phyloP scores from a whole-genome alignment of 2,113 vertebrate genomes.

The Poeciliopsis prolifica region DNA sequence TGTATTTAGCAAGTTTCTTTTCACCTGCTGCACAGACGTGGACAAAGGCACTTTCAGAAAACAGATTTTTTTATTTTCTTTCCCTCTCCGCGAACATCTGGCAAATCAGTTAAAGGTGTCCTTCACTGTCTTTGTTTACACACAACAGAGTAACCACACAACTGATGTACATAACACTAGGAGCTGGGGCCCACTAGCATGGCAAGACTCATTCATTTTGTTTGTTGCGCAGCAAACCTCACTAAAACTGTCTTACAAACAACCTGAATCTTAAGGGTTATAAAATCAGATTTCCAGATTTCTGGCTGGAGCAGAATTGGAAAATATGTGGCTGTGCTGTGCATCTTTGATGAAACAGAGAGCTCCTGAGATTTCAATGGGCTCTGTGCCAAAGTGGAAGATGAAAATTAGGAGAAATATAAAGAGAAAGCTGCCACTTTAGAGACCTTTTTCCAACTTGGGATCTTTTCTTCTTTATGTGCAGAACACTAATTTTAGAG shows the following conservation, averaged over 20 bases:
- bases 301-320: conserved; percentile 71
- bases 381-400: conserved; percentile 59
- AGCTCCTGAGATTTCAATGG: conserved; percentile 51
- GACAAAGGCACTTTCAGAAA: conserved; percentile 56
- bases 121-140: conserved; percentile 69
- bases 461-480: conserved; percentile 53
- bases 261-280: conserved; percentile 72
- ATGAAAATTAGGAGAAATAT: conserved; percentile 57
- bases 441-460: conserved; percentile 63
- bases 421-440: conserved; percentile 56
- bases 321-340: conserved; percentile 70
- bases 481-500: conserved; percentile 77
- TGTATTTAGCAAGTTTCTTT: conserved; percentile 55
- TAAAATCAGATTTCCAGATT: conserved; percentile 82
- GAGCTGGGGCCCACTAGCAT: conserved; percentile 49
- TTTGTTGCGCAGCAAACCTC: conserved; percentile 69
- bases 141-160: conserved; percentile 65
- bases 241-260: conserved; percentile 75
- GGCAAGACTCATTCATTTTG: conserved; percentile 57
- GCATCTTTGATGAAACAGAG: conserved; percentile 74
- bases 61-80: conserved; percentile 52
- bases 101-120: conserved; percentile 73
- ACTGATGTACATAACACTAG: conserved; percentile 66
- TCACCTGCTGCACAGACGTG: conserved; percentile 77
- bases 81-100: conserved; percentile 70